Conservation (phyloP, 2,888 invertebrate species). For the Ectropis crepuscularia region DNA sequence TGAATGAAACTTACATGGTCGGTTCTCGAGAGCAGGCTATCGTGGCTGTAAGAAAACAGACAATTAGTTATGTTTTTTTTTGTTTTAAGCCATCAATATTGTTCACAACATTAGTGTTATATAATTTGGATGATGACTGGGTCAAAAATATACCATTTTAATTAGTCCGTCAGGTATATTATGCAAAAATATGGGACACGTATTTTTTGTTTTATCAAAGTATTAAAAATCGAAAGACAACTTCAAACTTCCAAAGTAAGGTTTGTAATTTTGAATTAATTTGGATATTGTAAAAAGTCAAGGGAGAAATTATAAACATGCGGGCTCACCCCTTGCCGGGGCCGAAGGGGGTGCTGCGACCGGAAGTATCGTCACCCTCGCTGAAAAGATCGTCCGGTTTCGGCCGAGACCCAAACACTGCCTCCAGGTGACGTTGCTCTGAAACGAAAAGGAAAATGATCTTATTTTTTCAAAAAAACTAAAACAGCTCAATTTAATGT, state of each 20-base stretch:
- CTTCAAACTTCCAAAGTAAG: no score
- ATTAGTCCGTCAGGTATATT: no score
- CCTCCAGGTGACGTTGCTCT: conserved; percentile 64
- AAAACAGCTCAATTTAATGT: no score
- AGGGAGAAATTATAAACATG: background rate
- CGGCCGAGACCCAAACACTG: conserved; percentile 52
- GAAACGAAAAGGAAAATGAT: conserved; percentile 32
- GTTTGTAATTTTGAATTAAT: no score
- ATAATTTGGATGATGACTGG: no score
- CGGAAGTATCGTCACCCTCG: conserved; percentile 60
- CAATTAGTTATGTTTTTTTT: background rate
- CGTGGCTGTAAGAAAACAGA: conserved; percentile 59
- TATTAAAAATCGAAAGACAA: no score
- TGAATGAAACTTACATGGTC: conserved; percentile 58
- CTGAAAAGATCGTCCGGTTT: conserved; percentile 61
- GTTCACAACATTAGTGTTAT: no score
- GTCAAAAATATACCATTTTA: no score
- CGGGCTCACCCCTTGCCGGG: conserved; percentile 59
- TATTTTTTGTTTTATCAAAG: no score
- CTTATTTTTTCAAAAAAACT: no score
- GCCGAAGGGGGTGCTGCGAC: conserved; percentile 66
- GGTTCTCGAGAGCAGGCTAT: conserved; percentile 61
- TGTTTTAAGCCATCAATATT: no score
- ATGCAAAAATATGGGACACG: no score
- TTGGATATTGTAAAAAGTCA: background rate